phyloP scores from a whole-genome alignment of 2,888 invertebrate genomes.

The Trimorus sp. region DNA sequence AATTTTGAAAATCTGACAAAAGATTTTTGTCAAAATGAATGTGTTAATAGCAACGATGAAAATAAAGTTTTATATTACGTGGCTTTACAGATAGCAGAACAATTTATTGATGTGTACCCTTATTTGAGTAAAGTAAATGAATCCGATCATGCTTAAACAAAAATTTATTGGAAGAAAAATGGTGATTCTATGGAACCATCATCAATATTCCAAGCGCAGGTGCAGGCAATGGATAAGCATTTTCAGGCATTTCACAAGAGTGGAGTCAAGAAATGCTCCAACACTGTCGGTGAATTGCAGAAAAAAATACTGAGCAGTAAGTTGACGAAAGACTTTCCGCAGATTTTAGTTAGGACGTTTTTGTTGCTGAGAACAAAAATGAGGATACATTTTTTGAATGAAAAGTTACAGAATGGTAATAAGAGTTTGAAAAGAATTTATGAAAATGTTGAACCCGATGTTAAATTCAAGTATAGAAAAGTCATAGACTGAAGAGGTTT shows the following conservation, averaged over 20 bases:
- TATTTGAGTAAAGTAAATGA: conserved; percentile 27
- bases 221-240: conserved; percentile 10
- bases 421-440: not conserved
- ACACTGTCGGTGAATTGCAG: not conserved
- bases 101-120: conserved; percentile 26
- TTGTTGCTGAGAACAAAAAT: conserved; percentile 16
- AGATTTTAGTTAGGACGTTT: conserved; percentile 11
- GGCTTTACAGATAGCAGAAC: not conserved
- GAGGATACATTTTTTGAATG: conserved; percentile 23
- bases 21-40: not conserved
- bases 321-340: conserved; percentile 10
- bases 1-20: not conserved
- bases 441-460: conserved; percentile 5
- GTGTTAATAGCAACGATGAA: not conserved
- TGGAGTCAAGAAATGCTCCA: conserved; percentile 10
- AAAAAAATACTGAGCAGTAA: conserved; percentile 1
- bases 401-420: not conserved
- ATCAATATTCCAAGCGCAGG: not conserved
- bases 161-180: not conserved
- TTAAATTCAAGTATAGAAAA: conserved; percentile 24
- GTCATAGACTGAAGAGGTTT: conserved; percentile 9
- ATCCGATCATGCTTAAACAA: conserved; percentile 28
- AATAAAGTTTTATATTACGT: not conserved
- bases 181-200: conserved; percentile 6
- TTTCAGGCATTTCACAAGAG: conserved; percentile 24